Evolutionary conservation across 1,140 invertebrate species (phyloP), one percentile per base, ranked within the genome.

Genomic region (Triops longicaudatus): DNA sequence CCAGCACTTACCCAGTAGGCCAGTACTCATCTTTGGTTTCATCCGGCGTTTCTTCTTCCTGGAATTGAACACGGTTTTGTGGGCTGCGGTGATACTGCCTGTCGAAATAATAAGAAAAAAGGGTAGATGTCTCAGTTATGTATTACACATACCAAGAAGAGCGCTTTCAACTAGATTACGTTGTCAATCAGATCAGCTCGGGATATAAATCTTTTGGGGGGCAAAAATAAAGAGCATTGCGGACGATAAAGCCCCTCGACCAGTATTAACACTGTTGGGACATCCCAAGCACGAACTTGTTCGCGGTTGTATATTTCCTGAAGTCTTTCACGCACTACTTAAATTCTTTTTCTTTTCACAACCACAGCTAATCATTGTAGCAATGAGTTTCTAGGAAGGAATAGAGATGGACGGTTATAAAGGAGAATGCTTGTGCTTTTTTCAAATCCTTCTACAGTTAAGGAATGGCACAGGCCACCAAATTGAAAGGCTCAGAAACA

Each of bases 201-300:
- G 22, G 17, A 63, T 14, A 63, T n/a, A 63, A 63, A 63, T 0
- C 14, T 14, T 3, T 22, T 63, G 5, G 10, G 31, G 31, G 31
- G 31, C 7, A 2, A 37, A 63, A 63, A 63, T 63, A 22, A 63
- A 63, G 50, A 63, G 17, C 50, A 63, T 63, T 14, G 50, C 50
- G 50, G 22, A 22, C 50, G 50, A 63, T 63, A 63, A 63, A 63
- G 50, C 44, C 22, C 44, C 44, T 37, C 14, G 44, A 63, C 44
- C 10, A 63, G 44, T 1, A n/a, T 63, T 63, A n/a, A 63, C 50
- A 63, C 50, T 9, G 50, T 17, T 63, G 17, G 3, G 22, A 63
- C 3, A 63, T 63, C 50, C 50, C 50, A 63, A 63, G 50, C 50
- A 63, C 50, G 50, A 63, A 63, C 50, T 63, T 63, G 50, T 63